Base-by-base conservation (phyloP, 1,140 invertebrate genomes). In the Diorhabda carinulata region DNA sequence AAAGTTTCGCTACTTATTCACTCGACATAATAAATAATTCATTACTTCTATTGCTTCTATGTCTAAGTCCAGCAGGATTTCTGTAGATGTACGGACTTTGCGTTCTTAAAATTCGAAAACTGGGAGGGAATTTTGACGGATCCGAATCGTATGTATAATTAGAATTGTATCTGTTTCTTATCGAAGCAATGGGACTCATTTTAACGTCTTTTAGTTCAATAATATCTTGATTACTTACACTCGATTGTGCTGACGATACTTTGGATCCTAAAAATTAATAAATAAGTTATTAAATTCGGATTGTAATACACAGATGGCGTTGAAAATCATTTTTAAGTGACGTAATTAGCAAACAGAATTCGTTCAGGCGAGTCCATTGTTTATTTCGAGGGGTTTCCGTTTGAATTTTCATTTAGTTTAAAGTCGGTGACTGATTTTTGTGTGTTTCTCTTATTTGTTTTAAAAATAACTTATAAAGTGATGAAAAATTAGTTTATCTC, bases 171-270 rank as follows among this genome's bases (percentile, higher is more conserved):
- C 86, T 84, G 77, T 88, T 89, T 61, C 92, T 85, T 67, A 95
- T 89, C 57, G 92, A 92, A 45, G 92, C 89, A 73, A 94, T 88
- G 7, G 93, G 93, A 61, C 92, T 94, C 86, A 93, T 87, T 75
- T 90, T 82, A 5, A 94, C 84, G 77, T 94, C 92, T 78, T 93
- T 89, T 44, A 94, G 83, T 78, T 93, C 91, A 68, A 93, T 93
- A 52, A 91, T 90, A 73, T 90, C 88, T 76, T 90, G 87, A 72
- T 84, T 85, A 40, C 56, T 72, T 60, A 72, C 67, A 8, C 25
- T 40, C 40, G 66, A 79, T 80, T 43, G 79, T 82, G 68, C 43
- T 66, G 60, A 56, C 25, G 75, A 78, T 5, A 75, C 70, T 76
- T 84, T 84, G 73, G 81, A 82, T 67, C 79, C 84, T 83, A 72